Evolutionary conservation across 2,113 vertebrate genomes (phyloP).

Genomic region (Lontra canadensis): DNA sequence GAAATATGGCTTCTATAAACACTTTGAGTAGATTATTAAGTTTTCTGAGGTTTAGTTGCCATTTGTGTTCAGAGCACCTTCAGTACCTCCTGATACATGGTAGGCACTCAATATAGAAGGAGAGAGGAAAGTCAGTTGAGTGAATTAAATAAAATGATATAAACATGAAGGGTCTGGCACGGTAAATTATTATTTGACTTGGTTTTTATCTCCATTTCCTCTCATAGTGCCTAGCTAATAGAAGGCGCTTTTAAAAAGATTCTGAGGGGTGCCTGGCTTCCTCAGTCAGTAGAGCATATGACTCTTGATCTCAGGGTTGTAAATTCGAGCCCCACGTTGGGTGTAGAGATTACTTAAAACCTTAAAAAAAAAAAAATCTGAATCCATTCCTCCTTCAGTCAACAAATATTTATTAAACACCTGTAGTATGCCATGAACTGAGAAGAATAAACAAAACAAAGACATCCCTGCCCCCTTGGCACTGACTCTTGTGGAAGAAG

Average conservation of each 20-base stretch:
- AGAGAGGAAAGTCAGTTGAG: background rate
- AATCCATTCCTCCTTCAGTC: slow-evolving; percentile 19
- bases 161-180: background rate
- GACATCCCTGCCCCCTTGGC: background rate
- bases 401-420: background rate
- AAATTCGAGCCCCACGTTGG: background rate
- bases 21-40: background rate
- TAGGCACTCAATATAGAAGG: background rate
- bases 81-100: background rate
- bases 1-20: background rate
- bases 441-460: slow-evolving; percentile 20
- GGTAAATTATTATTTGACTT: slow-evolving; percentile 30
- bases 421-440: background rate
- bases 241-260: background rate
- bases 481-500: background rate
- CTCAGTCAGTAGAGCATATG: background rate
- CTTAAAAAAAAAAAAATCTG: background rate
- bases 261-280: background rate
- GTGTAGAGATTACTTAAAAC: background rate
- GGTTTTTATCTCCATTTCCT: slow-evolving; percentile 8
- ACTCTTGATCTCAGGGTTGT: background rate
- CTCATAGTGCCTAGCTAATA: background rate
- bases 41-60: slow-evolving; percentile 47
- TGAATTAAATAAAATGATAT: background rate
- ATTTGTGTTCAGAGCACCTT: background rate